phyloP scores from a whole-genome alignment of 2,888 invertebrate species.

The Notodonta dromedarius region DNA sequence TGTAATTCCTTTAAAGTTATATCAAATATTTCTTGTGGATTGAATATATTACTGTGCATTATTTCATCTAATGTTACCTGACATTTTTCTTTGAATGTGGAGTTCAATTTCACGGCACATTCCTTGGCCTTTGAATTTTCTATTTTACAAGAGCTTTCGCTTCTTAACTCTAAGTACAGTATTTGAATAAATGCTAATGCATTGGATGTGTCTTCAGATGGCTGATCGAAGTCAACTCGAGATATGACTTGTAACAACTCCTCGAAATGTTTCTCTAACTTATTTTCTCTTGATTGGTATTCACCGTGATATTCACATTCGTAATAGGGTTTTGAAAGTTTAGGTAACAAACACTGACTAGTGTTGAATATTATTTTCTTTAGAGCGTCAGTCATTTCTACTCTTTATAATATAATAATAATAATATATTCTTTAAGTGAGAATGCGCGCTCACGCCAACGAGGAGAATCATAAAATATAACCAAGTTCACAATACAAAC shows the following conservation, averaged over 20 bases:
- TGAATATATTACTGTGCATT: constrained; percentile 45
- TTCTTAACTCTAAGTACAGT: constrained; percentile 58
- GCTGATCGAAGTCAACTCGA: constrained; percentile 44
- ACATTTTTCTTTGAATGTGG: constrained; percentile 51
- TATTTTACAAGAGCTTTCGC: constrained; percentile 58
- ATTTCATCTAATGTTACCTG: constrained; percentile 49
- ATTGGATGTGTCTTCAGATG: constrained; percentile 34
- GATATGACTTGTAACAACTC: constrained; percentile 48
- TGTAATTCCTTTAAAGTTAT: constrained; percentile 59
- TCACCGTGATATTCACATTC: constrained; percentile 58
- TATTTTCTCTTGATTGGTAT: constrained; percentile 53
- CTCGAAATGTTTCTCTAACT: constrained; percentile 47
- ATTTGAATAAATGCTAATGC: constrained; percentile 56
- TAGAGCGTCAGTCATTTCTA: constrained; percentile 31
- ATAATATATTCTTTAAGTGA: too few species aligned
- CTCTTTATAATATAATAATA: too few species aligned
- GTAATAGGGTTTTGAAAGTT: constrained; percentile 58
- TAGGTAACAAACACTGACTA: constrained; percentile 55
- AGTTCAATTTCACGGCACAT: constrained; percentile 50
- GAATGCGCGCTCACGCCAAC: too few species aligned
- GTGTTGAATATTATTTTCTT: constrained; percentile 39
- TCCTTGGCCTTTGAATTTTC: constrained; percentile 42
- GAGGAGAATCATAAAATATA: too few species aligned
- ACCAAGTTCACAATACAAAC: too few species aligned
- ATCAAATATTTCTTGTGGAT: constrained; percentile 65